Conservation (phyloP, 2,113 vertebrate genomes). For the Calidris pugnax region DNA sequence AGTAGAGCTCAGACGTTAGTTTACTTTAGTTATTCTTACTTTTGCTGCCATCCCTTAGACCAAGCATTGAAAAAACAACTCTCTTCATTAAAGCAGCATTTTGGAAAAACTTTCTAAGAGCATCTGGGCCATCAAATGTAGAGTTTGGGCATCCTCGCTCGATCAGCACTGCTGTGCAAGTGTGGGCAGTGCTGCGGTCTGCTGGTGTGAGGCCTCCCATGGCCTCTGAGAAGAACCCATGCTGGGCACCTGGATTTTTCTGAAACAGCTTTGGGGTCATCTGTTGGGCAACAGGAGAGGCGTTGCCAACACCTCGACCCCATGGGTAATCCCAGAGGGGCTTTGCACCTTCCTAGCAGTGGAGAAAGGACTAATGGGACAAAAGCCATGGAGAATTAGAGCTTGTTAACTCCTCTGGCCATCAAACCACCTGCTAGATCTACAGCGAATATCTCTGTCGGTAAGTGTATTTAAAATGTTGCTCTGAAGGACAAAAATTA, state of each 20-base stretch:
- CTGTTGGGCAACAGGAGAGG: rapidly evolving
- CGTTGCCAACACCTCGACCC: rapidly evolving
- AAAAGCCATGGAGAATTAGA: not conserved
- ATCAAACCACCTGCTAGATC: not conserved
- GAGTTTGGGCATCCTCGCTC: rapidly evolving
- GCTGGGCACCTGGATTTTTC: not conserved
- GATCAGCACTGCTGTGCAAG: not conserved
- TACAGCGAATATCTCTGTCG: not conserved
- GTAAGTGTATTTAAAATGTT: not conserved
- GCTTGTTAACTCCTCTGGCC: not conserved
- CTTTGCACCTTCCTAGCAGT: not conserved
- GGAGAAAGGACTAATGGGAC: not conserved
- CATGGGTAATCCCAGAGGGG: not conserved
- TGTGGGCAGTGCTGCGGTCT: rapidly evolving
- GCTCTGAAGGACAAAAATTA: not conserved
- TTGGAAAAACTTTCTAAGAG: not conserved
- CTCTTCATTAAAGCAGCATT: not conserved
- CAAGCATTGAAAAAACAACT: not conserved
- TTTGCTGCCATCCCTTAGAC: not conserved
- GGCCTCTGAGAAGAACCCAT: not conserved
- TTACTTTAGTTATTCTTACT: slow-evolving; percentile 20
- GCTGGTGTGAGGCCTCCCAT: not conserved
- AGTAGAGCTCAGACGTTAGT: slow-evolving; percentile 13
- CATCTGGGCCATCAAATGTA: rapidly evolving
- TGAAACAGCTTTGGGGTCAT: not conserved